Percentiles rank a stretch among this genome's conserved stretches.
Evolutionary conservation across 2,888 invertebrate species (phyloP).

Genomic region (Neoitamus cyanurus): DNA sequence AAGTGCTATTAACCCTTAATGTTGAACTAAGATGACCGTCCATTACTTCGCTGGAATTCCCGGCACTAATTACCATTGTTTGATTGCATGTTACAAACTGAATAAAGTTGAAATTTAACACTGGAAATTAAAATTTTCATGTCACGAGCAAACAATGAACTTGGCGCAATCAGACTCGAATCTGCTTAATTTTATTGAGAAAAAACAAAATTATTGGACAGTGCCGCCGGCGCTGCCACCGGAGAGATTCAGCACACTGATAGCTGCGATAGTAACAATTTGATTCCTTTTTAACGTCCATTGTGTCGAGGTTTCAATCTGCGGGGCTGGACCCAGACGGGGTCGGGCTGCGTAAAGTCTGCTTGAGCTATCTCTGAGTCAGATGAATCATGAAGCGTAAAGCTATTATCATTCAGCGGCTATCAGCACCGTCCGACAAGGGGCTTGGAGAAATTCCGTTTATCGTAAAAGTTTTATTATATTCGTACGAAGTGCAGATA

Average conservation of each 20-base stretch:
- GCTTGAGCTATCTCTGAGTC: background rate
- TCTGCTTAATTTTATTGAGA: background rate
- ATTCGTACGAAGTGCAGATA: conserved; percentile 1
- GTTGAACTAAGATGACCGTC: background rate
- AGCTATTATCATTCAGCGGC: conserved; percentile 24
- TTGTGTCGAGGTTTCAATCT: background rate
- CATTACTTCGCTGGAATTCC: background rate
- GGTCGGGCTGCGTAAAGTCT: background rate
- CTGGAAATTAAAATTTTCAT: background rate
- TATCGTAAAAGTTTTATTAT: conserved; percentile 42
- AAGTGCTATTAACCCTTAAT: background rate
- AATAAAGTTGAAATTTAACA: background rate
- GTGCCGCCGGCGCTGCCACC: background rate
- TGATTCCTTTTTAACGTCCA: background rate
- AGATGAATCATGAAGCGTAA: conserved; percentile 15
- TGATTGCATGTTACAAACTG: background rate
- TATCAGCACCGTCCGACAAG: background rate
- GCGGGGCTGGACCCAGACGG: background rate
- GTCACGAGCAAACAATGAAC: background rate
- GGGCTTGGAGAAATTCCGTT: background rate
- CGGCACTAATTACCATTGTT: background rate
- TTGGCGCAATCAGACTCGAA: background rate
- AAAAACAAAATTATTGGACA: background rate
- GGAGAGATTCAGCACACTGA: background rate
- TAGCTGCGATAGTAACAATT: background rate